Evolutionary conservation across 2,888 invertebrate genomes (phyloP).

Genomic region (Dicycla oo): DNA sequence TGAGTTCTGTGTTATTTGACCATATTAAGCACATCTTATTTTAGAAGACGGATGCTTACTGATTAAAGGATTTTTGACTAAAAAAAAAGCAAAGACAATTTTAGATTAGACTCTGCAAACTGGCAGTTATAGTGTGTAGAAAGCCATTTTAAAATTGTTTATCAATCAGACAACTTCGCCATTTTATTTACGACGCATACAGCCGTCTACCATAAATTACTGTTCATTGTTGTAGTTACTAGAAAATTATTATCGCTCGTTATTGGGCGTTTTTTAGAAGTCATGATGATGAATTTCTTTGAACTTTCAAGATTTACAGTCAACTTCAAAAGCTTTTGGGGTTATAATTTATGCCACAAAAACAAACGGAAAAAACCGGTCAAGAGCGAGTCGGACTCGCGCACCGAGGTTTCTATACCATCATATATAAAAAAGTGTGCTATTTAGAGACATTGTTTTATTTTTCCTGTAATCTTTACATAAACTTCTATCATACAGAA

Average conservation of each 20-base stretch:
- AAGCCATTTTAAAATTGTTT: background rate
- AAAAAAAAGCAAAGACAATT: background rate
- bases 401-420: too few relatives aligned
- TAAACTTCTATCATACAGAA: too few relatives aligned
- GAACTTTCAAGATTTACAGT: background rate
- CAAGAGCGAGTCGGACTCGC: too few relatives aligned
- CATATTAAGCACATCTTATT: background rate
- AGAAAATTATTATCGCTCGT: too few relatives aligned
- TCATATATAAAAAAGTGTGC: too few relatives aligned
- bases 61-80: background rate
- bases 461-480: too few relatives aligned
- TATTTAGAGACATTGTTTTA: too few relatives aligned
- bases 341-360: background rate
- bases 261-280: background rate
- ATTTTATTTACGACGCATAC: slow-evolving; percentile 5
- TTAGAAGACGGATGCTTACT: background rate
- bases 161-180: background rate
- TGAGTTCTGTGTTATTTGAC: background rate
- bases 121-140: background rate
- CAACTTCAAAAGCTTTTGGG: background rate
- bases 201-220: background rate
- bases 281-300: slow-evolving; percentile 1
- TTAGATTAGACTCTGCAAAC: background rate
- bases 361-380: background rate
- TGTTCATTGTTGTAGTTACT: background rate